Conservation (phyloP, 2,888 invertebrate genomes). For the Acronicta alni region DNA sequence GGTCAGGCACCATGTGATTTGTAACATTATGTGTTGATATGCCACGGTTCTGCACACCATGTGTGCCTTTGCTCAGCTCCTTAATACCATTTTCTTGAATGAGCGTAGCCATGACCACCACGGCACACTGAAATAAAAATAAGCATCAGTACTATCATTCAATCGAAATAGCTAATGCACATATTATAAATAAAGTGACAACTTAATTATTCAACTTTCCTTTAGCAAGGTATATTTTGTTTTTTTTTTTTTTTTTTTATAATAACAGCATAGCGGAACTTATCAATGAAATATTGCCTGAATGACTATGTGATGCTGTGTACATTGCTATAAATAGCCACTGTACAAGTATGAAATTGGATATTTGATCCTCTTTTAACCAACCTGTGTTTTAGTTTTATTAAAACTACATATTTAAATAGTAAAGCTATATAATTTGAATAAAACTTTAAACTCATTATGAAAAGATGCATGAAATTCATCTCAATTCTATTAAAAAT, state of each 20-base stretch:
- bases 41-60: constrained; percentile 80
- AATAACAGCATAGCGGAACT: constrained; percentile 8
- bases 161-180: neutral
- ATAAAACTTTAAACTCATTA: too few species aligned
- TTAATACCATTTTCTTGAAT: constrained; percentile 95
- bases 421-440: too few species aligned
- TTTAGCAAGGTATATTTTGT: neutral
- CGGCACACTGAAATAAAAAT: constrained; percentile 76
- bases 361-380: constrained; percentile 35
- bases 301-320: constrained; percentile 3
- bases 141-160: constrained; percentile 2
- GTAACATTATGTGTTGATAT: constrained; percentile 78
- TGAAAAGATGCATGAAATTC: neutral
- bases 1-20: constrained; percentile 87
- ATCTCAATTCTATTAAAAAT: neutral
- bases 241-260: neutral
- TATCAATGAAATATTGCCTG: constrained; percentile 17
- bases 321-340: constrained; percentile 35
- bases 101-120: constrained; percentile 93
- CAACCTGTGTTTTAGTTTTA: constrained; percentile 6
- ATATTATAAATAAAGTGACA: neutral
- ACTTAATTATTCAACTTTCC: constrained; percentile 2
- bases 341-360: constrained; percentile 32
- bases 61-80: constrained; percentile 91
- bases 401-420: too few species aligned